Evolutionary conservation across 2,888 invertebrate genomes (phyloP).

Genomic region (Phaedon cochleariae): DNA sequence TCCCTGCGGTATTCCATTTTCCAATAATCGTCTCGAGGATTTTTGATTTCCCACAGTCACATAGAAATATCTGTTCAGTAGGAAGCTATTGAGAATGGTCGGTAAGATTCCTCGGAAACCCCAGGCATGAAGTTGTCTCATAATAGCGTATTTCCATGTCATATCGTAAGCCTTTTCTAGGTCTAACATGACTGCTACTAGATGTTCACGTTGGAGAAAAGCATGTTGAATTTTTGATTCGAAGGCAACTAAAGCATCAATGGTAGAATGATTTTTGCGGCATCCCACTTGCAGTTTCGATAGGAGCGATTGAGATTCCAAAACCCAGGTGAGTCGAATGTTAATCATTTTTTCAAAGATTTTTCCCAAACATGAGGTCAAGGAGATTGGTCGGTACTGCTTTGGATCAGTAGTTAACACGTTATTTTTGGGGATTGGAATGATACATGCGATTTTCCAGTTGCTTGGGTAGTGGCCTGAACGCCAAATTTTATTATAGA

Average conservation of each 20-base stretch:
- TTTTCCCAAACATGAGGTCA: constrained; percentile 1
- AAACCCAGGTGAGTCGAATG: background rate
- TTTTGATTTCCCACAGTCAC: background rate
- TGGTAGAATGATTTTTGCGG: background rate
- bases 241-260: background rate
- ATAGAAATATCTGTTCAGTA: background rate
- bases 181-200: background rate
- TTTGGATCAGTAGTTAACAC: too few species aligned
- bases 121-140: background rate
- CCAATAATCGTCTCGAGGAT: background rate
- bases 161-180: background rate
- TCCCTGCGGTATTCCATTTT: background rate
- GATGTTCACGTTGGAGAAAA: background rate
- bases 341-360: background rate
- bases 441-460: too few species aligned
- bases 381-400: background rate
- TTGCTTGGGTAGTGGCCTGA: too few species aligned
- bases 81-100: background rate
- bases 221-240: background rate
- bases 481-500: too few species aligned
- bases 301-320: background rate
- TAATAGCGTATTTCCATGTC: background rate
- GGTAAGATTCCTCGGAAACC: background rate
- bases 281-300: background rate
- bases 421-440: too few species aligned